phyloP scores from a whole-genome alignment of 2,888 invertebrate genomes.

The Sphinx pinastri region DNA sequence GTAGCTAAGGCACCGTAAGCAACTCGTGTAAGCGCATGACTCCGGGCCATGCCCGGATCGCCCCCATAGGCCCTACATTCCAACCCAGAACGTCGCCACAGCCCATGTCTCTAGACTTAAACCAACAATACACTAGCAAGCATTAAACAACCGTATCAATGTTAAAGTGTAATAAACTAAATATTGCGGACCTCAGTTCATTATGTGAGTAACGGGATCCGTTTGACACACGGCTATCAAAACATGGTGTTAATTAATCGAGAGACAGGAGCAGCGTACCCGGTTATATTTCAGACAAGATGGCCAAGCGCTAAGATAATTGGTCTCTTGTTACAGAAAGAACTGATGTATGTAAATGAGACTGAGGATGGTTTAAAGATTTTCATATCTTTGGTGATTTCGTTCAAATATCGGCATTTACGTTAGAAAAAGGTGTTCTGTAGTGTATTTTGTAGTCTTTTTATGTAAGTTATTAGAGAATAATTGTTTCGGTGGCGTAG shows the following conservation, averaged over 20 bases:
- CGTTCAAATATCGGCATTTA: not conserved
- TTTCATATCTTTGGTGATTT: not conserved
- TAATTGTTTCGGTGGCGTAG: too few relatives aligned
- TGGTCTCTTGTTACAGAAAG: slow-evolving; percentile 66
- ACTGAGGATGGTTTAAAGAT: slow-evolving; percentile 21
- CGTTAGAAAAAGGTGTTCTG: too few relatives aligned
- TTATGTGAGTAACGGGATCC: slow-evolving; percentile 64
- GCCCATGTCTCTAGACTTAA: not conserved
- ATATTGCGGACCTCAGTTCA: slow-evolving; percentile 58
- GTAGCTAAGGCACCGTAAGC: too few relatives aligned
- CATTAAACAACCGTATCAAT: slow-evolving; percentile 13
- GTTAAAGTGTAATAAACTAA: slow-evolving; percentile 39
- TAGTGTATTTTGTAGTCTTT: too few relatives aligned
- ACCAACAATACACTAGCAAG: not conserved
- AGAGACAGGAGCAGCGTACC: slow-evolving; percentile 41
- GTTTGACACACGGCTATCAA: slow-evolving; percentile 70
- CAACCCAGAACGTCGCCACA: too few relatives aligned
- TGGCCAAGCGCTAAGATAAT: slow-evolving; percentile 67
- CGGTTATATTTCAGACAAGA: slow-evolving; percentile 67
- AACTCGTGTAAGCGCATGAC: too few relatives aligned
- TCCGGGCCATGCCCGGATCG: too few relatives aligned
- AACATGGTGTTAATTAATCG: slow-evolving; percentile 70
- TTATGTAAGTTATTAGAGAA: too few relatives aligned
- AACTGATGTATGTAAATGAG: slow-evolving; percentile 41
- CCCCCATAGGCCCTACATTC: too few relatives aligned